Conservation (phyloP, 64 coral and sea anemone species). For the Dendronephthya gigantea region DNA sequence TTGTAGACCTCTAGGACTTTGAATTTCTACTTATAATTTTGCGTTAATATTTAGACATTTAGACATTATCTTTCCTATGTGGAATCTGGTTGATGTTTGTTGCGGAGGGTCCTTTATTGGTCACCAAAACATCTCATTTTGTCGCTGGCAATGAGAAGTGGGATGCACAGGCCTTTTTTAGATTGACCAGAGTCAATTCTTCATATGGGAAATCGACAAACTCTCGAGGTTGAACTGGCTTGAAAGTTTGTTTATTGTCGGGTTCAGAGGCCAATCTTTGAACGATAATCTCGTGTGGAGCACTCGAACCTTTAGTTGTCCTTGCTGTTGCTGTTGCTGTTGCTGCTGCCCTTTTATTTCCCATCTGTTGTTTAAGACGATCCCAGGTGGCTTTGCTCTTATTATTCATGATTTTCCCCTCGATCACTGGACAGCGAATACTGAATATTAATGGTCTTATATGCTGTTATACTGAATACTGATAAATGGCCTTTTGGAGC, state of each 20-base stretch:
- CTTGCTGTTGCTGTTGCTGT: not conserved
- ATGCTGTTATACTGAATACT: too few species aligned
- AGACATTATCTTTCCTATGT: too few species aligned
- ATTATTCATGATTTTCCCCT: not conserved
- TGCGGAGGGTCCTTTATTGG: too few species aligned
- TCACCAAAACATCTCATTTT: too few species aligned
- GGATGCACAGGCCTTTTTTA: too few species aligned
- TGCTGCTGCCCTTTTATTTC: not conserved
- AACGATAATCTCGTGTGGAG: conserved; percentile 38
- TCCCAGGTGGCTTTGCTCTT: not conserved
- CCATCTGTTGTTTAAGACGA: not conserved
- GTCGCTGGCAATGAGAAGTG: too few species aligned
- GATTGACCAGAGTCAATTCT: too few species aligned
- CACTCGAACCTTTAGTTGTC: not conserved
- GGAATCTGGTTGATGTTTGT: too few species aligned
- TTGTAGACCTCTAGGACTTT: not conserved
- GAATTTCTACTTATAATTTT: not conserved
- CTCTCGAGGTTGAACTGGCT: too few species aligned
- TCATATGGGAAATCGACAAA: too few species aligned
- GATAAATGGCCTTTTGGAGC: too few species aligned
- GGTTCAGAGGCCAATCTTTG: conserved; percentile 53
- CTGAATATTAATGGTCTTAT: not conserved
- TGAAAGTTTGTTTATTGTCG: conserved; percentile 29
- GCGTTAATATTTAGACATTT: not conserved
- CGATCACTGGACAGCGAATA: too few species aligned